These are phyloP conservation scores for Ia io DNA, from an alignment of 2,113 vertebrate genomes.

Conservation along the genomic window DNA sequence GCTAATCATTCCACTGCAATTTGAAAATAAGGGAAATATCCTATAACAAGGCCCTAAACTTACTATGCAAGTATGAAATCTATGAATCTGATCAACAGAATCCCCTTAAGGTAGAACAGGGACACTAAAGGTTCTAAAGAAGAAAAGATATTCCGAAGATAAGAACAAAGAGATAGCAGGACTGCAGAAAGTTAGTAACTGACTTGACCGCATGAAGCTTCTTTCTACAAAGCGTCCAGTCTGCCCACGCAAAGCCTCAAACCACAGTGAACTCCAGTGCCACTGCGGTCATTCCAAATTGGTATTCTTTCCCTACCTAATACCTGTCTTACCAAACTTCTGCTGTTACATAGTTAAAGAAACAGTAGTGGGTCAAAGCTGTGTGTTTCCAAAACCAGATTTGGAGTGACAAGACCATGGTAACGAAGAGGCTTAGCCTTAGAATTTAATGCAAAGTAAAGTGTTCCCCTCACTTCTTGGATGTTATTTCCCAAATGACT, in stretches of 20 bases:
- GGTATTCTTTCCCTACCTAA: background rate
- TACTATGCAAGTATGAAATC: background rate
- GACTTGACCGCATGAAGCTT: background rate
- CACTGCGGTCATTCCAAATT: background rate
- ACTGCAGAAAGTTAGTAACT: background rate
- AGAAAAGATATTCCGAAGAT: background rate
- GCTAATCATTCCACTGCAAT: background rate
- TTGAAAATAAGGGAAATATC: constrained; percentile 20
- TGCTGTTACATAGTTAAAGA: background rate
- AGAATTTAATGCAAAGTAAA: background rate
- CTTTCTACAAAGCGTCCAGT: background rate
- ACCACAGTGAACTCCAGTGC: background rate
- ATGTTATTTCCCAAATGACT: background rate
- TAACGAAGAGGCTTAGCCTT: background rate
- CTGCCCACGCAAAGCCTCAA: background rate
- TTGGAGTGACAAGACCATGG: background rate
- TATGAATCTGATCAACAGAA: background rate
- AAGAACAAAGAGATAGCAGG: background rate
- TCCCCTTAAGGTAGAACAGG: background rate
- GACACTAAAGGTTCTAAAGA: background rate
- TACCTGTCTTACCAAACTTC: background rate
- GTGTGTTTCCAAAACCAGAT: background rate
- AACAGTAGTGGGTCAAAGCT: background rate
- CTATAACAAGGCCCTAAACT: background rate
- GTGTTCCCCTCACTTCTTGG: background rate